These are phyloP conservation scores for Caiman crocodilus DNA, from an alignment of 2,797 vertebrate species.

Conservation along the genomic window DNA sequence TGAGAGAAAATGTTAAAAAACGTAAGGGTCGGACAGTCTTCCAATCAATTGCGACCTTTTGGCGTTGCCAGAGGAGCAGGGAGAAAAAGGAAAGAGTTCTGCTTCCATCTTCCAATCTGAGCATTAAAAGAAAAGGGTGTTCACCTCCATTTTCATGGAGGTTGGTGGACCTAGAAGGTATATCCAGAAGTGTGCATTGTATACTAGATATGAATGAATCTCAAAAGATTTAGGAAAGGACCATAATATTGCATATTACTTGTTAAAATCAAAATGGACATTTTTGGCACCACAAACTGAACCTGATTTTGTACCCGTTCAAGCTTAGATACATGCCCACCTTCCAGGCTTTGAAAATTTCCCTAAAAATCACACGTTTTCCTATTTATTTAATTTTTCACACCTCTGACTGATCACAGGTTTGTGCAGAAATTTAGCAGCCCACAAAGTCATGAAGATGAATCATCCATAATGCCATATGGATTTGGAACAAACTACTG, in stretches of 20 bases:
- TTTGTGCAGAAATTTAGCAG: neutral
- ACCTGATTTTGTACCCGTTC: neutral
- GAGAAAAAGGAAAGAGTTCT: neutral
- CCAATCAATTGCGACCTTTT: neutral
- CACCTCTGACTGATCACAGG: neutral
- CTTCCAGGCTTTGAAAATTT: slow-evolving; percentile 6
- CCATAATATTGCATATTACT: neutral
- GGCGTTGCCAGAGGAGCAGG: neutral
- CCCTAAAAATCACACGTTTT: neutral
- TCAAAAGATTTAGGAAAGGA: neutral
- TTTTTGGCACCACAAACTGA: neutral
- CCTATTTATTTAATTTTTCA: slow-evolving; percentile 16
- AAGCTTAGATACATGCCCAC: neutral
- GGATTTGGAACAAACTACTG: slow-evolving; percentile 12
- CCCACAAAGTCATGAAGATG: neutral
- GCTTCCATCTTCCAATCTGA: neutral
- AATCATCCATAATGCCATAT: neutral
- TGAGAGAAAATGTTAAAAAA: neutral
- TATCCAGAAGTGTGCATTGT: neutral
- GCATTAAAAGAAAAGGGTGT: neutral
- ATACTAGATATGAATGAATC: neutral
- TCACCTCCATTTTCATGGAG: neutral
- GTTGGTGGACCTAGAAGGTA: neutral
- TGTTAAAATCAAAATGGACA: neutral
- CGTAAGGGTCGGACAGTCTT: neutral